Conservation (phyloP, 2,797 vertebrate species). For the Erpetoichthys calabaricus region DNA sequence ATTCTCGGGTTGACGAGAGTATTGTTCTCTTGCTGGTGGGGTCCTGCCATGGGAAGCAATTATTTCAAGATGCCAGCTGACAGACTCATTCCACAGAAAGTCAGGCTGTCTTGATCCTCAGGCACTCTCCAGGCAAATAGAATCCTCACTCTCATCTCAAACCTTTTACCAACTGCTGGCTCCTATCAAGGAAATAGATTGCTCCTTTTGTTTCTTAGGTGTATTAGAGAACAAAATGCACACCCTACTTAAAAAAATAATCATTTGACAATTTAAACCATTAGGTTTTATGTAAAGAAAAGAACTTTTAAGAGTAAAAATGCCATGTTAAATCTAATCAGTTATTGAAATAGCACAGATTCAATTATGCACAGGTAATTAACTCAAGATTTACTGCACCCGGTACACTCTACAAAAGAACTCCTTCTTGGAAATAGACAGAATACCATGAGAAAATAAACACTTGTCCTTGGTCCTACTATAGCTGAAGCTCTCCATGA, state of each 20-base stretch:
- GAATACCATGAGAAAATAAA: too few relatives aligned
- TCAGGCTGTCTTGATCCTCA: conserved; percentile 75
- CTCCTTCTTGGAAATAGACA: too few relatives aligned
- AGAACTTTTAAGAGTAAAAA: too few relatives aligned
- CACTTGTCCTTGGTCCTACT: too few relatives aligned
- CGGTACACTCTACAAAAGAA: too few relatives aligned
- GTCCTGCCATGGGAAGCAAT: conserved; percentile 98
- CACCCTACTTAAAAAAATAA: conserved; percentile 37
- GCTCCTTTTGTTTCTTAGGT: conserved; percentile 77
- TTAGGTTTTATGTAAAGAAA: too few relatives aligned
- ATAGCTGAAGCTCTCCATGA: too few relatives aligned
- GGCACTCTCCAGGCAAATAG: conserved; percentile 97
- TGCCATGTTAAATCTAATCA: too few relatives aligned
- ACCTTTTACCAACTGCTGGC: conserved; percentile 80
- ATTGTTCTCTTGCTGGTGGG: conserved; percentile 63
- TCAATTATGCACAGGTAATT: too few relatives aligned
- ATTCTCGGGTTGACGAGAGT: conserved; percentile 65
- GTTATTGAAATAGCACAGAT: too few relatives aligned
- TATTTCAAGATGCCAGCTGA: conserved; percentile 94
- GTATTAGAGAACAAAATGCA: conserved; percentile 59
- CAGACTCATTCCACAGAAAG: conserved; percentile 81
- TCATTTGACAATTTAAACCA: too few relatives aligned
- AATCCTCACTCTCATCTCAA: conserved; percentile 88
- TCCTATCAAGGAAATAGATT: conserved; percentile 81
- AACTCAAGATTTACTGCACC: too few relatives aligned